Evolutionary conservation across 2,113 vertebrate genomes (phyloP), one percentile per base, ranked within the genome.

Genomic region (Pituophis catenifer): DNA sequence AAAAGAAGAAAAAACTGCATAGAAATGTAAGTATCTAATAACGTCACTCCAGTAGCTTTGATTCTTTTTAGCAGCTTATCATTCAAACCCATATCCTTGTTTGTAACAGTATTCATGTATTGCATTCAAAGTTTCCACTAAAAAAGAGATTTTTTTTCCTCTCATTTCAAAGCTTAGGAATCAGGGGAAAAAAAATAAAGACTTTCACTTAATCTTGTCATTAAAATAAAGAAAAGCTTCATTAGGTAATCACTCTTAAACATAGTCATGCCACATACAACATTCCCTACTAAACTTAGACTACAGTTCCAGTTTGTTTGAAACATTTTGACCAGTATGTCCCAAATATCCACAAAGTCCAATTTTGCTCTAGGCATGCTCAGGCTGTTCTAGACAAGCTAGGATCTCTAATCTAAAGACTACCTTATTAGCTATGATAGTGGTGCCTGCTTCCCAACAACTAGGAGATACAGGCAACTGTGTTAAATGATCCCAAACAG

Each of bases 1-100:
- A 59, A 59, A 44, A 59, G 13, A 97, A 48, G 44, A 96, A 70
- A 89, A 90, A 95, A 95, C 94, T 96, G 91, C 29, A 93, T 21
- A 94, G 94, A 95, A 95, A 91, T 94, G 94, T 75, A 96, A 97
- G 93, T 95, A 96, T 95, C 70, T 96, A 95, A 94, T 97, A 96
- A 96, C 95, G 96, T 96, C 94, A 85, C 96, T 96, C 87, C 48
- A 89, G 94, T 38, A 91, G 93, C 92, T 93, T 91, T 92, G 89
- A 94, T 94, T 93, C 93, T 95, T 95, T 95, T 92, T 96, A 95
- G 86, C 58, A 95, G 93, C 96, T 95, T 94, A 96, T 97, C 96
- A 95, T 95, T 94, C 96, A 90, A 92, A 94, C 90, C 44, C 70
- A 95, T 93, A 96, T 95, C 5, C 96, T 96, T 95, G 93, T 91